phyloP scores from a whole-genome alignment of 2,113 vertebrate genomes.

The Solea senegalensis region DNA sequence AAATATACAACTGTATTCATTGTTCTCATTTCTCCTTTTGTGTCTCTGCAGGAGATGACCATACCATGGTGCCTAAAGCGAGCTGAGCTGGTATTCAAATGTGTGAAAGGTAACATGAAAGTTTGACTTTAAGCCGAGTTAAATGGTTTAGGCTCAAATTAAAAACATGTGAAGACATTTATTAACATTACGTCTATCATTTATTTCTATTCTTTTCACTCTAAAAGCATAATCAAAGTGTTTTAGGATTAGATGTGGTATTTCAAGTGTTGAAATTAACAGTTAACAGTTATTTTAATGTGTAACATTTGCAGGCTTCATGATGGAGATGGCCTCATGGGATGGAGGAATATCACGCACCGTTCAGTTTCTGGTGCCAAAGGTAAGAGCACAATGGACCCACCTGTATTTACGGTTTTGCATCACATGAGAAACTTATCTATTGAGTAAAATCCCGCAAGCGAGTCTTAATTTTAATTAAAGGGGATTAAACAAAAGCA shows the following conservation, averaged over 20 bases:
- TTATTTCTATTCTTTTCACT: not conserved
- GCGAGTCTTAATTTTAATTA: constrained; percentile 14
- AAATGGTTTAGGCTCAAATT: not conserved
- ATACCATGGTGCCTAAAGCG: constrained; percentile 85
- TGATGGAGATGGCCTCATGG: constrained; percentile 99
- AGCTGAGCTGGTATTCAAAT: constrained; percentile 93
- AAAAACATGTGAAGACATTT: no score
- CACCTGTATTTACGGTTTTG: not conserved
- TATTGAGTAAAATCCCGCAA: constrained; percentile 8
- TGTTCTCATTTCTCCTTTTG: not conserved
- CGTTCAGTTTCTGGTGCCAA: constrained; percentile 96
- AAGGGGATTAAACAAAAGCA: constrained; percentile 8
- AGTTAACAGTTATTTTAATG: not conserved
- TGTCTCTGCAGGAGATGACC: constrained; percentile 80
- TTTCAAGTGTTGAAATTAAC: not conserved
- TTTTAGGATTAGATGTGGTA: no score
- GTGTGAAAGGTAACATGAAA: constrained; percentile 90
- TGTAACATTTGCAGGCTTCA: constrained; percentile 87
- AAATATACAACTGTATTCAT: no score
- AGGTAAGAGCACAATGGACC: constrained; percentile 78
- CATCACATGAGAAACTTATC: not conserved
- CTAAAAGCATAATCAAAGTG: no score
- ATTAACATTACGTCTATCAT: not conserved
- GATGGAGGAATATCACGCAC: constrained; percentile 97
- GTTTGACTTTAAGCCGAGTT: not conserved